These are phyloP conservation scores for Sipha flava DNA, from an alignment of 1,140 invertebrate genomes.

Conservation along the genomic window DNA sequence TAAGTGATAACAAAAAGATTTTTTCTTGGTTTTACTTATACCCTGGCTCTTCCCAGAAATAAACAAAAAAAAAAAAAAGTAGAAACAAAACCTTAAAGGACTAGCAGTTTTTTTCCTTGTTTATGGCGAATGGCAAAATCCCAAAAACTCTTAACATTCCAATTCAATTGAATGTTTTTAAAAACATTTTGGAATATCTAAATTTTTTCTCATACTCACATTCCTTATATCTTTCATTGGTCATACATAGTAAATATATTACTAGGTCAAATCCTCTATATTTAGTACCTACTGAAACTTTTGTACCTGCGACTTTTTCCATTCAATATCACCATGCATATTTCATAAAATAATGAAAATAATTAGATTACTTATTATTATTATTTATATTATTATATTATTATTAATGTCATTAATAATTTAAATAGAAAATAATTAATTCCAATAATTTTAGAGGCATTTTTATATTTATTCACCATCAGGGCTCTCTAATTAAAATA, in stretches of 20 bases:
- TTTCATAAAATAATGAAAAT: not conserved
- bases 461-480: too few relatives aligned
- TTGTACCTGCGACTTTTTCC: slow-evolving; percentile 5
- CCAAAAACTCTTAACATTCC: slow-evolving; percentile 7
- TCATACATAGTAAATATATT: not conserved
- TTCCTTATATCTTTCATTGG: not conserved
- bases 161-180: slow-evolving; percentile 23
- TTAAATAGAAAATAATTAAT: too few relatives aligned
- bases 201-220: not conserved
- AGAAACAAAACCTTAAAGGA: not conserved
- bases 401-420: too few relatives aligned
- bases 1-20: too few relatives aligned
- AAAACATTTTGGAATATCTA: not conserved
- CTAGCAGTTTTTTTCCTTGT: slow-evolving; percentile 11
- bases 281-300: not conserved
- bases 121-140: not conserved
- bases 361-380: too few relatives aligned
- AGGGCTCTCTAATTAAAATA: too few relatives aligned
- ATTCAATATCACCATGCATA: not conserved
- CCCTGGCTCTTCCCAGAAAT: not conserved
- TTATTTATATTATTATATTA: too few relatives aligned
- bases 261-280: not conserved
- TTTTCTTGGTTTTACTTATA: not conserved
- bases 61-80: not conserved
- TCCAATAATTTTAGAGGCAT: too few relatives aligned